Evolutionary conservation across 1,140 invertebrate genomes (phyloP).

Genomic region (Heliothis subflexa): DNA sequence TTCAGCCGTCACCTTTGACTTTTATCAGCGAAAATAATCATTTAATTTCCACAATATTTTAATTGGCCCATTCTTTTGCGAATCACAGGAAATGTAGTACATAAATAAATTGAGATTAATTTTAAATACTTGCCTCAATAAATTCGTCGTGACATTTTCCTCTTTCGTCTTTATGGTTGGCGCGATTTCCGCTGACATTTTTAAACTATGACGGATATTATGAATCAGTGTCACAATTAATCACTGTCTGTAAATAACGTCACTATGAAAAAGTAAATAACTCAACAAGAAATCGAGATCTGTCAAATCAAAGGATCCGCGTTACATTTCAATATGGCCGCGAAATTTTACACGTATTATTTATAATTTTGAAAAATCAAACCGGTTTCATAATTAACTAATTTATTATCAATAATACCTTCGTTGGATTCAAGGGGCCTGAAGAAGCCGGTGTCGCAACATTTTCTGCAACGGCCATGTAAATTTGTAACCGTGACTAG

Average conservation of each 20-base stretch:
- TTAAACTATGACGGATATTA: slow-evolving; percentile 12
- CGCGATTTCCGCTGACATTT: slow-evolving; percentile 29
- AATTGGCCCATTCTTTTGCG: not conserved
- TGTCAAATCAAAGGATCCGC: not conserved
- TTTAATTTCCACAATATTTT: not conserved
- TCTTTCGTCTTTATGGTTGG: slow-evolving; percentile 7
- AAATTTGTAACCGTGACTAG: not conserved
- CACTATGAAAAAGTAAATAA: not conserved
- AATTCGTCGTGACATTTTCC: slow-evolving; percentile 14
- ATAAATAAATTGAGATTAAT: not conserved
- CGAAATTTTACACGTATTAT: slow-evolving; percentile 2
- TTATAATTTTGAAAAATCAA: not conserved
- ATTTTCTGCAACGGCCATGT: not conserved
- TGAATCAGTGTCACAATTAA: slow-evolving; percentile 30
- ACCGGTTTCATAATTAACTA: not conserved
- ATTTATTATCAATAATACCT: not conserved
- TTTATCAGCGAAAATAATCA: too few species aligned
- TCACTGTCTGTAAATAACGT: slow-evolving; percentile 27
- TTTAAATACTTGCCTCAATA: not conserved
- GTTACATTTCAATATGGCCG: slow-evolving; percentile 14
- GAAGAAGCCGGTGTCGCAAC: not conserved
- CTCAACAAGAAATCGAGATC: not conserved
- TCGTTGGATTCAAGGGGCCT: not conserved
- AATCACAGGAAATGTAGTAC: slow-evolving; percentile 3
- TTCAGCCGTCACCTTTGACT: too few species aligned